Evolutionary conservation across 2,113 vertebrate species (phyloP).

Genomic region (Gavia stellata): DNA sequence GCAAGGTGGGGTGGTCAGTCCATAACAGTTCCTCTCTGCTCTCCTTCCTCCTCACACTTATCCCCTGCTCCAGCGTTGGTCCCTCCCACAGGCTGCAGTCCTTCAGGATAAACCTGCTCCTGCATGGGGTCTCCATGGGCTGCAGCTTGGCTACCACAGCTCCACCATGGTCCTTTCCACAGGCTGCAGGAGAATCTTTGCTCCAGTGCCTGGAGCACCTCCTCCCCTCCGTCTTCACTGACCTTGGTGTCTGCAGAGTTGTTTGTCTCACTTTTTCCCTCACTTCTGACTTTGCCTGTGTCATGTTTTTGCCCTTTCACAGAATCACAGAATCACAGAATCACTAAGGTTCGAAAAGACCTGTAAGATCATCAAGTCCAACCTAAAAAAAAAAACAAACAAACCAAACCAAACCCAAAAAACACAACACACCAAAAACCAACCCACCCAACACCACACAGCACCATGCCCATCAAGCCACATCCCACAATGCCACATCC

Average conservation of each 20-base stretch:
- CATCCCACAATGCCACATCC: no score
- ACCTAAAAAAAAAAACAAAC: no score
- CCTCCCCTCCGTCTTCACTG: neutral
- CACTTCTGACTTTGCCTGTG: neutral
- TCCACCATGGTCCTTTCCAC: neutral
- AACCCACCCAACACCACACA: no score
- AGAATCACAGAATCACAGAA: no score
- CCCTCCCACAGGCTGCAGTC: fast-evolving
- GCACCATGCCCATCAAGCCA: no score
- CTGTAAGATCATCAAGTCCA: no score
- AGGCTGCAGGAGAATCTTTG: neutral
- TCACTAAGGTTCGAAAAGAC: no score
- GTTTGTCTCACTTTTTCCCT: neutral
- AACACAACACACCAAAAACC: no score
- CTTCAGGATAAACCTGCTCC: neutral
- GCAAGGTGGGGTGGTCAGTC: neutral
- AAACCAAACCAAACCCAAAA: no score
- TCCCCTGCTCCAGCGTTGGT: neutral
- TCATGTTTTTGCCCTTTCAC: neutral
- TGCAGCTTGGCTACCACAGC: neutral
- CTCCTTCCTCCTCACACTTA: neutral
- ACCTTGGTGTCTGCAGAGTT: neutral
- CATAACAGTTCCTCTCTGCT: neutral
- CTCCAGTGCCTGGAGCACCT: no score
- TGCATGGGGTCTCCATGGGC: neutral